Evolutionary conservation across 1,140 invertebrate genomes (phyloP).

Genomic region (Bemisia tabaci): DNA sequence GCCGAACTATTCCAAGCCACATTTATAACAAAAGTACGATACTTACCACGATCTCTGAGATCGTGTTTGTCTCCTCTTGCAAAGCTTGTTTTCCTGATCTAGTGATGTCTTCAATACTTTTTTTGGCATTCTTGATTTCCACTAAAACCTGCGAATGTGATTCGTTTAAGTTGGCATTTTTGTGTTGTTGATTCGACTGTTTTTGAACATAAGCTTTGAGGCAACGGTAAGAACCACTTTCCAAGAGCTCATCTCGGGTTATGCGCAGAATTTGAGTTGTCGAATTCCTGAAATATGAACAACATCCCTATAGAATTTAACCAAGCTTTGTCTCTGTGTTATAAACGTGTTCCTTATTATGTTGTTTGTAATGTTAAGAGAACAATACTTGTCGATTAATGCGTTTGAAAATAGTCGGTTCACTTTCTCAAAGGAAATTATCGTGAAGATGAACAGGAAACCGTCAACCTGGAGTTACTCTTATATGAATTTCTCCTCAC

Average conservation of each 20-base stretch:
- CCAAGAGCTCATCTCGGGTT: neutral
- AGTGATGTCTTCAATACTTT: neutral
- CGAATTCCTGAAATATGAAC: neutral
- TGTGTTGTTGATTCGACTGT: neutral
- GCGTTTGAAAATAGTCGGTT: neutral
- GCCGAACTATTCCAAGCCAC: too few species aligned
- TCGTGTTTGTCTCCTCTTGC: neutral
- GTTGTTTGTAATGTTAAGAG: too few species aligned
- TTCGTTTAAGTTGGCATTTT: neutral
- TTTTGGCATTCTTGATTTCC: neutral
- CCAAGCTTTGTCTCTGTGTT: neutral
- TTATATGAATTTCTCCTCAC: too few species aligned
- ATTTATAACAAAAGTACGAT: too few species aligned
- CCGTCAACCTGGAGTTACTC: too few species aligned
- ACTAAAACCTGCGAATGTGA: neutral
- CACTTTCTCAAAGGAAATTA: neutral
- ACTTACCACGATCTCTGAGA: neutral
- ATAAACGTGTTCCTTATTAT: too few species aligned
- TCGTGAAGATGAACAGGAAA: neutral
- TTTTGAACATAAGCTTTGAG: neutral
- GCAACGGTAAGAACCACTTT: neutral
- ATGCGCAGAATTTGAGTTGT: neutral
- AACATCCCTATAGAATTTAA: neutral
- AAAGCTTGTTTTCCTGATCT: neutral
- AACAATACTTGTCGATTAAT: neutral